A percentile compares a stretch with the other conserved stretches of the same genome.
These are phyloP conservation scores for Daktulosphaira vitifoliae DNA, from an alignment of 1,140 invertebrate genomes.

Conservation along the genomic window DNA sequence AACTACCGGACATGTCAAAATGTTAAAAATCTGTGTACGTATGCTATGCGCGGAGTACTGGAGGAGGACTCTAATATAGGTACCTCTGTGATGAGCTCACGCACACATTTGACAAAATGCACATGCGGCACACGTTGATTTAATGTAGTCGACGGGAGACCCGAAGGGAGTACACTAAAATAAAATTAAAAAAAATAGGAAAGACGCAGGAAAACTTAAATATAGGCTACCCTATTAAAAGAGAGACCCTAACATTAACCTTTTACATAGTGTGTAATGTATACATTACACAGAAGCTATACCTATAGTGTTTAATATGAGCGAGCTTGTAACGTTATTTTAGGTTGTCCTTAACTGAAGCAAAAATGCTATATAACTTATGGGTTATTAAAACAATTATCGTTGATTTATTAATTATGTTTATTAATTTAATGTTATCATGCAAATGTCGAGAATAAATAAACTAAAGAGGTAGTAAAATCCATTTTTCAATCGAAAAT, in stretches of 20 bases:
- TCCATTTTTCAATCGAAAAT: too few relatives aligned
- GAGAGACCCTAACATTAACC: conserved; percentile 24
- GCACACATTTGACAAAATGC: conserved; percentile 31
- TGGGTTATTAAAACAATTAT: too few relatives aligned
- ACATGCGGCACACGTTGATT: conserved; percentile 32
- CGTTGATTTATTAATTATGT: too few relatives aligned
- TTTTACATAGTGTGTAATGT: neutral
- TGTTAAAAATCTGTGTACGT: conserved; percentile 28
- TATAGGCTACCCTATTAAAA: conserved; percentile 33
- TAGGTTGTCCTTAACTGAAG: too few relatives aligned
- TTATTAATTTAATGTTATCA: too few relatives aligned
- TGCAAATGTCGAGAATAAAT: too few relatives aligned
- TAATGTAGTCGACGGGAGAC: conserved; percentile 30
- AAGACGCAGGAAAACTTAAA: conserved; percentile 27
- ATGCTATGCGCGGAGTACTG: neutral
- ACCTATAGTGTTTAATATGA: too few relatives aligned
- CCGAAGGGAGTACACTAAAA: conserved; percentile 30
- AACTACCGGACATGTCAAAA: conserved; percentile 34
- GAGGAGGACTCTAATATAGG: neutral
- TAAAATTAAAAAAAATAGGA: conserved; percentile 30
- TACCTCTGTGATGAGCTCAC: conserved; percentile 13
- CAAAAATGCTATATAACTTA: too few relatives aligned
- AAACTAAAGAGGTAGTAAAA: too few relatives aligned
- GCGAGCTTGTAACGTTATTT: too few relatives aligned
- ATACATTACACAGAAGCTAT: neutral